Base-by-base conservation (phyloP, 2,113 vertebrate genomes). In the Rhea pennata region DNA sequence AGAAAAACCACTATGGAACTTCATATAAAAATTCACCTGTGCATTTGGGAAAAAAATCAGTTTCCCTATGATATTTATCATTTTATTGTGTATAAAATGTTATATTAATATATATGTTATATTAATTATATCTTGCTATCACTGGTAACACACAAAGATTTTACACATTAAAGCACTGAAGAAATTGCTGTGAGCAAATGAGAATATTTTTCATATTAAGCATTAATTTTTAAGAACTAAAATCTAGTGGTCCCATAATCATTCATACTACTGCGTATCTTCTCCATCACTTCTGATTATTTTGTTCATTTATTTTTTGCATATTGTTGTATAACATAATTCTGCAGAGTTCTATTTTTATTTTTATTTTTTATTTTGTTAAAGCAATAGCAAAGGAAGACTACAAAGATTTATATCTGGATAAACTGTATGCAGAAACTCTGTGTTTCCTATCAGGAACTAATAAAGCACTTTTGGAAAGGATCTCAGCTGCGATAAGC, bases 401-500 rank as follows among this genome's bases (percentile, higher is more conserved):
- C 58, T 29, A 29, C 5, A 75, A 84, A 91, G 77, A 36, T 8
- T 2, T 58, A 44, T 4, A n/a, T 66, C 16, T 61, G 15, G 14
- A 61, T 65, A 72, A 75, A 84, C 3, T 48, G 2, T 21, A 51
- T 93, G 77, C 87, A 20, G 39, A 87, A 61, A 75, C 8, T 23
- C 33, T 9, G 19, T 50, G 9, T 72, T 79, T 86, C 39, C 24
- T 54, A 61, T 19, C 15, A 19, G 31, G 67, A 93, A 33, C 13
- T 82, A 67, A 62, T 67, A 0, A 0, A 40, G 26, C 19, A 67
- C 46, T 88, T 92, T 61, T 39, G 7, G 59, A 82, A 70, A 84
- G 9, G 27, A 54, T 0, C 0, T 66, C 64, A 77, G 4, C 24
- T 54, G 58, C 69, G 31, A 70, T 54, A 74, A 83, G 12, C 19